Conservation (phyloP, 2,888 invertebrate genomes). For the Lysandra coridon region DNA sequence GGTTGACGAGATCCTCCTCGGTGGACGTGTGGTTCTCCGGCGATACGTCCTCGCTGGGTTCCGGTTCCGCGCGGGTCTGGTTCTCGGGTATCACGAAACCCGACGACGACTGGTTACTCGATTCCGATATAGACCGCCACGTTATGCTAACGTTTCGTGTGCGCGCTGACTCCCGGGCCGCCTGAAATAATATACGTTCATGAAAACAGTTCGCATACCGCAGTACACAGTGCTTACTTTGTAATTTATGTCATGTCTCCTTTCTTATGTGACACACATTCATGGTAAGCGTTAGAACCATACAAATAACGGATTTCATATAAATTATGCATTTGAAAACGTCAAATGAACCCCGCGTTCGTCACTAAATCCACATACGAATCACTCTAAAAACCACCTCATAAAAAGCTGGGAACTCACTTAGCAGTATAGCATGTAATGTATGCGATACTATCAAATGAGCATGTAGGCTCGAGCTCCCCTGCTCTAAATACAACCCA, state of each 20-base stretch:
- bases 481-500: too few relatives aligned
- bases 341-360: too few relatives aligned
- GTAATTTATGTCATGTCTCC: too few relatives aligned
- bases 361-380: too few relatives aligned
- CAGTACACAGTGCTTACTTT: not conserved
- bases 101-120: slow-evolving; percentile 71
- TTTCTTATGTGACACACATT: not conserved
- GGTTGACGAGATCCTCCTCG: slow-evolving; percentile 48
- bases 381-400: too few relatives aligned
- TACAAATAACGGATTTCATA: too few relatives aligned
- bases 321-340: too few relatives aligned
- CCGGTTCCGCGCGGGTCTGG: slow-evolving; percentile 45
- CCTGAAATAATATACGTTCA: slow-evolving; percentile 45
- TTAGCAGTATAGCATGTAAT: too few relatives aligned
- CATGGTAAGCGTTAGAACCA: too few relatives aligned
- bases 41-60: slow-evolving; percentile 36
- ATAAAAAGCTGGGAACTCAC: too few relatives aligned
- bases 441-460: too few relatives aligned
- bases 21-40: slow-evolving; percentile 42
- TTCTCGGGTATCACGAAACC: slow-evolving; percentile 60
- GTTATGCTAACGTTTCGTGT: slow-evolving; percentile 73
- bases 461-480: too few relatives aligned
- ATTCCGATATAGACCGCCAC: slow-evolving; percentile 75
- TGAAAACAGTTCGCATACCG: not conserved
- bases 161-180: slow-evolving; percentile 58